Percentiles rank a stretch among this genome's conserved stretches.
Conservation (phyloP, 2,113 vertebrate genomes). For the Saccopteryx leptura region DNA sequence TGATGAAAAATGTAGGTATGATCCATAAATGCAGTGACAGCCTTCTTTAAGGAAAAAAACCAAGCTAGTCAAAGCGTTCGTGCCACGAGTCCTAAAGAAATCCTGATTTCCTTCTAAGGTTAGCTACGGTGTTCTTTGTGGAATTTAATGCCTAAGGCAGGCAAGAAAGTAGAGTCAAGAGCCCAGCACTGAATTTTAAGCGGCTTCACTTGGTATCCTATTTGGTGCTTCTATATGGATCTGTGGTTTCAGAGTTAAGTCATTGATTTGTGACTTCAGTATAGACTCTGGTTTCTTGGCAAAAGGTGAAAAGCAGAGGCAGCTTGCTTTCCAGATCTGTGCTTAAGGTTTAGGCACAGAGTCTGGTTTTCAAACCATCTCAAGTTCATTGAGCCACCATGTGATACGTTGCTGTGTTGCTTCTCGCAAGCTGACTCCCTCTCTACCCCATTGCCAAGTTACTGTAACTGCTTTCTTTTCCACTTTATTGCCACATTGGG, state of each 20-base stretch:
- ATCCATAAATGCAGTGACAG: neutral
- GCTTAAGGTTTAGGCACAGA: neutral
- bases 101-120: neutral
- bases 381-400: accelerated
- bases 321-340: neutral
- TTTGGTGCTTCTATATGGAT: neutral
- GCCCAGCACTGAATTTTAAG: neutral
- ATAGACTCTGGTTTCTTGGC: neutral
- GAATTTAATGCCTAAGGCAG: neutral
- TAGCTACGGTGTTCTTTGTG: neutral
- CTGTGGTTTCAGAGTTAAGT: neutral
- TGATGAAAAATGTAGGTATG: neutral
- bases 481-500: neutral
- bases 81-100: neutral
- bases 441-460: neutral
- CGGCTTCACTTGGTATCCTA: neutral
- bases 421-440: neutral
- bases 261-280: neutral
- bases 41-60: neutral
- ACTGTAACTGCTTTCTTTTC: neutral
- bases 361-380: neutral
- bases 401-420: neutral
- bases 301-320: neutral
- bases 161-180: neutral
- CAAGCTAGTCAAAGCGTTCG: neutral